Base-by-base conservation (phyloP, 2,888 invertebrate species). In the Euplexia lucipara region DNA sequence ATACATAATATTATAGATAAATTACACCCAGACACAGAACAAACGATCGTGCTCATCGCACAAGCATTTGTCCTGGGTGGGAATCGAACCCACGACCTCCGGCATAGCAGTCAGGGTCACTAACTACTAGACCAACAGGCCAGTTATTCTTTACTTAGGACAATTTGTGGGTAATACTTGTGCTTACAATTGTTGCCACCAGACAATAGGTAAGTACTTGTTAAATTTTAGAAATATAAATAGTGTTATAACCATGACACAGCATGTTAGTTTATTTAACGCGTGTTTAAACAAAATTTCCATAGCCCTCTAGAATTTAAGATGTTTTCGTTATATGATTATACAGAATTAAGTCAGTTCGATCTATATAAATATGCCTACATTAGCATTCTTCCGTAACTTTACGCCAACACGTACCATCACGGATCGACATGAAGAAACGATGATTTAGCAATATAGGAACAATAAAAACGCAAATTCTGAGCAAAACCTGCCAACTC, bases 241-340 rank as follows among this genome's bases (percentile, higher is more conserved):
- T 8, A n/a, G n/a, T n/a, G n/a, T 10, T 14, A 18, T 9, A n/a
- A 5, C 8, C 18, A 42, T 48, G 35, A 69, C 34, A 57, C 14
- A 42, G 18, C 59, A 16, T 22, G 18, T 47, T 47, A 66, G 66
- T 35, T 37, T 70, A 39, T 71, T 51, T 66, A 65, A 47, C 10
- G 5, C 30, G 2, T 9, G 3, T 57, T 7, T 39, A 10, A 26
- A 10, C 18, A 14, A 71, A 60, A 58, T 58, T 70, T 62, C 63
- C 48, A 49, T 34, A 69, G 49, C 68, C 68, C 69, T 69, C 41
- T 7, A 51, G 32, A 60, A 66, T 49, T 66, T 12, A 58, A 58
- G 20, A 34, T 45, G 44, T 45, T 20, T 20, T 6, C n/a, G 35
- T 41, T 8, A 41, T 52, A 37, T 30, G 30, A 70, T 47, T 57